Base-by-base conservation (phyloP, 2,888 invertebrate species). In the Ophion slaviceki region DNA sequence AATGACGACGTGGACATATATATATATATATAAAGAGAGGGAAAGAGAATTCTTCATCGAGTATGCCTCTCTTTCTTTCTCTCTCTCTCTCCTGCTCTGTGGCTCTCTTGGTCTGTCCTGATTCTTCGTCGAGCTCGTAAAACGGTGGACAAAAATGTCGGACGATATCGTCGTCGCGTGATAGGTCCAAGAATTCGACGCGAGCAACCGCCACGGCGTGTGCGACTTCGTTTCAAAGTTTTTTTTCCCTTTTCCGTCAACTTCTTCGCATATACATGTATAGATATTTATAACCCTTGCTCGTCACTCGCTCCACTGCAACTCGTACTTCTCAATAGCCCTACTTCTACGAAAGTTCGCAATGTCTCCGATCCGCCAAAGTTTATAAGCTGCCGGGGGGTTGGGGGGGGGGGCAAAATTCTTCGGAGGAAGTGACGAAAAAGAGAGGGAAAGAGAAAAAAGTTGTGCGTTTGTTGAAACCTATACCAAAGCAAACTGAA, bases 141-240 rank as follows among this genome's bases (percentile, higher is more conserved):
- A 89, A 78, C 86, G 87, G 59, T 70, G 85, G 84, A 88, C 84
- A 85, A 89, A 90, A 89, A 88, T 88, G 82, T 87, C 68, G 68
- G 85, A 72, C 77, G 82, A 82, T 86, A 88, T 87, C 87, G 83
- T 86, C 75, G 84, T 87, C 88, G 89, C 89, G 89, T 89, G 89
- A 89, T 89, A 89, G 88, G 89, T 88, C 86, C 74, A 68, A 81
- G 78, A 85, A 81, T 81, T 70, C 78, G 64, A 71, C 68, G 28
- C 76, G 24, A 57, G 72, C 47, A 74, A 53, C 77, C 36, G 17
- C 61, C 59, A 3, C 53, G 53, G 36, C 36, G 17, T 53, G 71
- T 40, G n/a, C 81, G 70, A 75, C 36, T 79, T 57, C 70, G 62
- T 57, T 77, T 80, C 40, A 76, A 59, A 14, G 40, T 62, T 66